phyloP scores from a whole-genome alignment of 1,140 invertebrate species.

The Drosophila kikkawai region DNA sequence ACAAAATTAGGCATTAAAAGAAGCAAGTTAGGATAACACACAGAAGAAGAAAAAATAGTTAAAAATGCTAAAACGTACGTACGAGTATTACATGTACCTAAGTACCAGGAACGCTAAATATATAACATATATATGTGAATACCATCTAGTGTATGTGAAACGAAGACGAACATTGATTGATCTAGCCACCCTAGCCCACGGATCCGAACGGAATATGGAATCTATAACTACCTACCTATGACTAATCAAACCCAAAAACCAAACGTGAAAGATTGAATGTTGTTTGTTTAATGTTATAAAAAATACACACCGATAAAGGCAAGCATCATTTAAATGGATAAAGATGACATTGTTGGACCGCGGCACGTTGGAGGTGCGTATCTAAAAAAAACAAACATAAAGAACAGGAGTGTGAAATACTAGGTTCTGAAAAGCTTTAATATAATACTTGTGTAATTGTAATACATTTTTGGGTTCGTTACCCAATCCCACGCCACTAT shows the following conservation, averaged over 20 bases:
- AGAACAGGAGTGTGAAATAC: constrained; percentile 29
- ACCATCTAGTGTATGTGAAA: constrained; percentile 21
- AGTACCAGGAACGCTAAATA: constrained; percentile 29
- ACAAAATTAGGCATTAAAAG: constrained; percentile 40
- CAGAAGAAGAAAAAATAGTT: constrained; percentile 17
- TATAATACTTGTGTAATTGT: constrained; percentile 19
- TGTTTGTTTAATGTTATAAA: constrained; percentile 66
- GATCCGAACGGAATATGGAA: constrained; percentile 30
- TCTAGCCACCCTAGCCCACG: constrained; percentile 55
- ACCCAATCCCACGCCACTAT: background rate
- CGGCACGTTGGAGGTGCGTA: constrained; percentile 34
- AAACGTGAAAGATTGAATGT: constrained; percentile 61
- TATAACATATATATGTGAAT: constrained; percentile 18
- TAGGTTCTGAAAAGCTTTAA: constrained; percentile 66
- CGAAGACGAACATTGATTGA: constrained; percentile 21
- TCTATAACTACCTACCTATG: constrained; percentile 45
- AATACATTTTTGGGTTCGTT: constrained; percentile 24
- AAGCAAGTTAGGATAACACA: constrained; percentile 14
- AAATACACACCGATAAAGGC: constrained; percentile 36
- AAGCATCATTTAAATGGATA: constrained; percentile 10
- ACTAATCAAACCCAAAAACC: constrained; percentile 26
- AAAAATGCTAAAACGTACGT: constrained; percentile 23
- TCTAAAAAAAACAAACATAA: background rate
- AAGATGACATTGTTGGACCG: constrained; percentile 23
- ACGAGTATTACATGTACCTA: constrained; percentile 46